phyloP scores from a whole-genome alignment of 37 sponge, comb jelly and placozoan genomes.

The Amphimedon queenslandica region DNA sequence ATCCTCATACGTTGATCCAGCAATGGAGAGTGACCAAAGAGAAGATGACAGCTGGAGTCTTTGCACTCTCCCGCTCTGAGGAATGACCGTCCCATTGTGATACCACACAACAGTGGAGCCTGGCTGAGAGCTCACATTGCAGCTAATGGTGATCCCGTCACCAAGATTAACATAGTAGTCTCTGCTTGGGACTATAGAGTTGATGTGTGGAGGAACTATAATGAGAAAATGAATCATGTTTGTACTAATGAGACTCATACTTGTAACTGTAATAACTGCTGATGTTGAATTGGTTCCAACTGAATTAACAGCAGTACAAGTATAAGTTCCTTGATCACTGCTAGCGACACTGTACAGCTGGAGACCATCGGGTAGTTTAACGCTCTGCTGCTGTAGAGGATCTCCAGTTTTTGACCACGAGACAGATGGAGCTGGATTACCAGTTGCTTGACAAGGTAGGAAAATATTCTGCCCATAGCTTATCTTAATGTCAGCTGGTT shows the following conservation, averaged over 20 bases:
- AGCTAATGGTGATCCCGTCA: constrained; percentile 27
- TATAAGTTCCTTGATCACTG: constrained; percentile 34
- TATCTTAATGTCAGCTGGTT: constrained; percentile 8
- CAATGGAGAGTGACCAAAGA: constrained; percentile 9
- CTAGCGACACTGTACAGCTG: constrained; percentile 5
- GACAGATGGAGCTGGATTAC: constrained; percentile 22
- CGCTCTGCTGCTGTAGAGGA: background rate
- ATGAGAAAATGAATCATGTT: background rate
- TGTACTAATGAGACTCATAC: constrained; percentile 14
- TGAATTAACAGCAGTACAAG: constrained; percentile 45
- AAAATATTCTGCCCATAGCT: background rate
- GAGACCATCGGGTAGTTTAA: constrained; percentile 32
- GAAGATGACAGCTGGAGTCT: background rate
- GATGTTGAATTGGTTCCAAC: constrained; percentile 15
- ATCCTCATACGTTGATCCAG: background rate
- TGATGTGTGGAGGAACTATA: constrained; percentile 1
- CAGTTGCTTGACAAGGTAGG: constrained; percentile 29
- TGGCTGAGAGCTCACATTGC: constrained; percentile 10
- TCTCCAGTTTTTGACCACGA: constrained; percentile 24
- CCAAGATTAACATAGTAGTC: background rate
- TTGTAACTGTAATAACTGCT: constrained; percentile 13
- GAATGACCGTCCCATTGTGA: constrained; percentile 20
- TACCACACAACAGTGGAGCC: constrained; percentile 25
- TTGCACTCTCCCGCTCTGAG: background rate
- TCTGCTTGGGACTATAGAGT: background rate